A percentile compares a stretch with the other conserved stretches of the same genome.
Evolutionary conservation across 2,888 invertebrate species (phyloP).

Genomic region (Eudemis profundana): DNA sequence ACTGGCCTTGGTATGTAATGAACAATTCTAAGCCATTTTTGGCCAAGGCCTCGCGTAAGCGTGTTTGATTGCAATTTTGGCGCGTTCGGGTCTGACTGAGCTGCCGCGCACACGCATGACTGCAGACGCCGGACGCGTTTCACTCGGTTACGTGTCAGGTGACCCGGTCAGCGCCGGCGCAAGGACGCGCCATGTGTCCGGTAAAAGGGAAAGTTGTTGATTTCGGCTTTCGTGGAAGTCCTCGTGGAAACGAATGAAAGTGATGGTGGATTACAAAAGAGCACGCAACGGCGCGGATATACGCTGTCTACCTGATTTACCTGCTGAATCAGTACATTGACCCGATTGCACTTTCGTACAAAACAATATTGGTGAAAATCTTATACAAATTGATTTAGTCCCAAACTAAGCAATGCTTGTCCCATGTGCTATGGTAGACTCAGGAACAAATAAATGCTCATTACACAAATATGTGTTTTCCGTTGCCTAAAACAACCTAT

Average conservation of each 20-base stretch:
- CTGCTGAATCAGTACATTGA: too few species aligned
- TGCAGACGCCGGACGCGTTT: conserved; percentile 18
- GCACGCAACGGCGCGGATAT: background rate
- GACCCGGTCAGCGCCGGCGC: conserved; percentile 7
- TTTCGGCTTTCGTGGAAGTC: conserved; percentile 24
- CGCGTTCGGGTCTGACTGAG: background rate
- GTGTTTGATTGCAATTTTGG: background rate
- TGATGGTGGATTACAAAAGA: conserved; percentile 14
- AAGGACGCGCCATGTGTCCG: conserved; percentile 23
- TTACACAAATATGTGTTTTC: too few species aligned
- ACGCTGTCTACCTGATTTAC: background rate
- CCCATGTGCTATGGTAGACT: too few species aligned
- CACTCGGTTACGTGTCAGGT: conserved; percentile 16
- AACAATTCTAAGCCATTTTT: too few species aligned
- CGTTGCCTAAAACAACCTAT: too few species aligned
- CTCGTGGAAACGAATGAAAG: conserved; percentile 10
- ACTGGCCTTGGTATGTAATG: too few species aligned
- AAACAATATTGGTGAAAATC: too few species aligned
- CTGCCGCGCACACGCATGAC: background rate
- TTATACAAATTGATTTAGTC: too few species aligned
- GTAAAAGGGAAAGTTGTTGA: conserved; percentile 25
- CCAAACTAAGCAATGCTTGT: too few species aligned
- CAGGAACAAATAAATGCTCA: too few species aligned
- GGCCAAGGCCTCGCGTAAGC: too few species aligned
- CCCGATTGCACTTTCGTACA: too few species aligned